A percentile compares a stretch with the other conserved stretches of the same genome.
Conservation (phyloP, 2,797 vertebrate species). For the Diceros bicornis region DNA sequence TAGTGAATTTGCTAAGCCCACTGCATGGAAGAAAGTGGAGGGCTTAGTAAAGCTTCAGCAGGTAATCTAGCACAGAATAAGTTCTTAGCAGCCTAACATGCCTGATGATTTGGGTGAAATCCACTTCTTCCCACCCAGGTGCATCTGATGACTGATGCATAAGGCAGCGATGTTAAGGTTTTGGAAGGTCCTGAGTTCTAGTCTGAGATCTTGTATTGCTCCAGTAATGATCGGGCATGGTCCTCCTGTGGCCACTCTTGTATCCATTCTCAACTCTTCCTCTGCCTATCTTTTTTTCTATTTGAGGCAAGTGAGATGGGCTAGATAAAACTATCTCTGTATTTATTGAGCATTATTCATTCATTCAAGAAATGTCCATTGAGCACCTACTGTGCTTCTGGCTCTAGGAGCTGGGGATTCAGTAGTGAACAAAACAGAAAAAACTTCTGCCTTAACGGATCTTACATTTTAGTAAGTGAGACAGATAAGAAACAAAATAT, state of each 20-base stretch:
- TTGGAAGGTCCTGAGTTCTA: neutral
- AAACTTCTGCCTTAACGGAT: neutral
- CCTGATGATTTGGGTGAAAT: neutral
- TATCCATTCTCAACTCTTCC: neutral
- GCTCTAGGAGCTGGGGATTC: neutral
- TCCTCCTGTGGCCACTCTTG: neutral
- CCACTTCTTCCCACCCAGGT: neutral
- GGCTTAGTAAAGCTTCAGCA: neutral
- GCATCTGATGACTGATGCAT: neutral
- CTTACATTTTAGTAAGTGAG: neutral
- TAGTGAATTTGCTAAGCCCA: neutral
- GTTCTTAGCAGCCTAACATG: neutral
- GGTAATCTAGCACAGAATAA: neutral
- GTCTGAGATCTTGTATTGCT: neutral
- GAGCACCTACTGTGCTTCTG: neutral
- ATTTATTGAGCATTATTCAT: neutral
- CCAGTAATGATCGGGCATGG: neutral
- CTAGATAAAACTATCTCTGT: neutral
- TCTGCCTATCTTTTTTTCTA: neutral
- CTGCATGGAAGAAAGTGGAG: neutral
- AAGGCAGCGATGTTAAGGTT: rapidly evolving
- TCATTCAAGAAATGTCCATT: slow-evolving; percentile 12
- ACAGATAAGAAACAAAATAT: neutral
- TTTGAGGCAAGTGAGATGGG: neutral
- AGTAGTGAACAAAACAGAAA: neutral